Conservation (phyloP, 2,797 vertebrate genomes). For the Esox lucius region DNA sequence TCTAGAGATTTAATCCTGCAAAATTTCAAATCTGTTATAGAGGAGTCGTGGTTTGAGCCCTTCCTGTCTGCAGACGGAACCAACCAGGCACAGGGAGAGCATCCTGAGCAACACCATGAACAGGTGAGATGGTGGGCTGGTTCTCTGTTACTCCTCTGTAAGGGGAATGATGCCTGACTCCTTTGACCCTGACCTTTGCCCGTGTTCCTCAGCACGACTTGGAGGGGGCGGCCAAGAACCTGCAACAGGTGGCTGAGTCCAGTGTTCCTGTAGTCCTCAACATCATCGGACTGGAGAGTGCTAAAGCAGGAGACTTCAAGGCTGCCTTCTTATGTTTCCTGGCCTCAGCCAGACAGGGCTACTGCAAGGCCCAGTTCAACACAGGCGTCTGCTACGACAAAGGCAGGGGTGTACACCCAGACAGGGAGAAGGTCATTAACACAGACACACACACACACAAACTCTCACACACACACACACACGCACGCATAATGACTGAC, state of each 20-base stretch:
- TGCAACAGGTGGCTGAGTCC: conserved; percentile 77
- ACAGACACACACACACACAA: not conserved
- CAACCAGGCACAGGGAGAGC: conserved; percentile 1
- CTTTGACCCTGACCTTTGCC: not conserved
- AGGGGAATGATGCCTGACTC: not conserved
- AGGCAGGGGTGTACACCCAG: conserved; percentile 80
- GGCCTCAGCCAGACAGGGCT: conserved; percentile 83
- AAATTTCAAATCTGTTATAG: conserved; percentile 15
- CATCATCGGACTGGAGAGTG: conserved; percentile 80
- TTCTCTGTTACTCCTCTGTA: not conserved
- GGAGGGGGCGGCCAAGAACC: conserved; percentile 73
- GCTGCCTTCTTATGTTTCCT: conserved; percentile 85
- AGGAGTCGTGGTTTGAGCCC: conserved; percentile 34
- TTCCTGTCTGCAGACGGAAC: conserved; percentile 35
- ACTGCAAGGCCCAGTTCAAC: conserved; percentile 94
- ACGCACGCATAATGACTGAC: not conserved
- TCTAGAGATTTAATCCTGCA: too few relatives aligned
- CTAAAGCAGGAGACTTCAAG: conserved; percentile 65
- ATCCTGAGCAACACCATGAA: conserved; percentile 23
- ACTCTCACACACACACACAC: not conserved
- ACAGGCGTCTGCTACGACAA: conserved; percentile 88
- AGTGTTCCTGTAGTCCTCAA: conserved; percentile 83
- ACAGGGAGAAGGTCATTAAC: conserved; percentile 78
- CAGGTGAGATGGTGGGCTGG: conserved; percentile 43
- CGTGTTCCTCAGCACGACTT: conserved; percentile 41